Evolutionary conservation across 92 coral and sea anemone genomes (phyloP), one percentile per base, ranked within the genome.

Genomic region (Umimayanthus kanabou): DNA sequence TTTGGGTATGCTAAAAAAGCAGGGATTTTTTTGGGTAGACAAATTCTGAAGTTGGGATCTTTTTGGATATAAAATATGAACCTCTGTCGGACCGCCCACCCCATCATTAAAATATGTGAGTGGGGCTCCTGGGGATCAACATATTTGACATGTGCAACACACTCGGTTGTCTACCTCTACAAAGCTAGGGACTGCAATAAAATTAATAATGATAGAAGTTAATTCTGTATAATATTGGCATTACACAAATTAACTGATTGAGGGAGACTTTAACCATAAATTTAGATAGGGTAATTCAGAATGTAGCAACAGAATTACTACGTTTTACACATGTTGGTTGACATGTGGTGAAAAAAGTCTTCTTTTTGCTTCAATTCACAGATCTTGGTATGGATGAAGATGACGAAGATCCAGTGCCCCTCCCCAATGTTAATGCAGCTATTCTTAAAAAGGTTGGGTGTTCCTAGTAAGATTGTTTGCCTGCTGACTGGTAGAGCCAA

Each of bases 331-430:
- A 2, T 28, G 10, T 14, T 45, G 49, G 49, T 45, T 45, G 9
- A 45, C 49, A 57, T 40, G 39, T 18, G 33, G 2, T 57, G 7
- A 66, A 75, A 39, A 29, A 39, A 47, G 26, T 6, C 3, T 6
- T 55, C 33, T 30, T 26, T 14, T 72, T 39, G 3, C 49, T 77
- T 11, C 73, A 9, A 40, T 15, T 79, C 49, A 9, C 49, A 97
- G 99, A 97, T 90, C 97, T 97, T 90, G 99, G 99, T 64, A 97
- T 97, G 99, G 99, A 97, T 73, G 99, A 97, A 69, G 98, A 97
- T 82, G 99, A 97, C 69, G 99, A 97, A 55, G 99, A 97, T 80
- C 98, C 99, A 11, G 99, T 97, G 20, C 99, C 99, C 16, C 92
- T 97, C 74, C 99, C 99, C 13, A 97, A 97, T 79, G 99, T 97